Evolutionary conservation across 2,797 vertebrate species (phyloP), one percentile per base, ranked within the genome.

Genomic region (Cirrhinus molitorella): DNA sequence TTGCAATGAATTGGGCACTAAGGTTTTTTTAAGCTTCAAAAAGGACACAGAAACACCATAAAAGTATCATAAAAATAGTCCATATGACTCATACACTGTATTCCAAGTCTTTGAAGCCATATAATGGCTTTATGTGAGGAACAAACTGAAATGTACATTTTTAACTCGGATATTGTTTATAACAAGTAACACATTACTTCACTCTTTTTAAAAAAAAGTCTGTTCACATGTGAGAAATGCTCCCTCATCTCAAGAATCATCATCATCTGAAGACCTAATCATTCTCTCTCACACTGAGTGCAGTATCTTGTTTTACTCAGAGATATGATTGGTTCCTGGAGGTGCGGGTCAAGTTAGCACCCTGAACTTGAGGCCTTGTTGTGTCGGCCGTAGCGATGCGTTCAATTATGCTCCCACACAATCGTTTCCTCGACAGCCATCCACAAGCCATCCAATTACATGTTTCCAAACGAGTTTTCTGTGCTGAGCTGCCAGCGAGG

Each of bases 331-430:
- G 47, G n/a, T 49, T 59, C 40, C 51, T n/a, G 45, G 68, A 85
- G 53, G 55, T 34, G 4, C 37, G 70, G 73, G 81, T 83, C 25
- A 68, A 68, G 47, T 66, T 73, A 45, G 49, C 61, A 45, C 59
- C 45, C 12, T 80, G 49, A 75, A 83, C 78, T 61, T 59, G 28
- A 77, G 59, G 28, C 63, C 67, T 82, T 51, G 53, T 72, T 49
- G 47, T 66, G 13, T 47, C 79, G 31, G 66, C 17, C n/a, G 7
- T 31, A 73, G 17, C 14, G 45, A 79, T 45, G 43, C n/a, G 57
- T 77, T 76, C 65, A 80, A 76, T 83, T 76, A 81, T 25, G 17
- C 68, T 75, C 70, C 47, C 65, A 83, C 75, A 83, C 85, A 63
- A 71, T 47, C 79, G 47, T 78, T 81, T 84, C 74, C 40, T 80